Evolutionary conservation across 2,113 vertebrate genomes (phyloP).

Genomic region (Cyphomyrus discorhynchus): DNA sequence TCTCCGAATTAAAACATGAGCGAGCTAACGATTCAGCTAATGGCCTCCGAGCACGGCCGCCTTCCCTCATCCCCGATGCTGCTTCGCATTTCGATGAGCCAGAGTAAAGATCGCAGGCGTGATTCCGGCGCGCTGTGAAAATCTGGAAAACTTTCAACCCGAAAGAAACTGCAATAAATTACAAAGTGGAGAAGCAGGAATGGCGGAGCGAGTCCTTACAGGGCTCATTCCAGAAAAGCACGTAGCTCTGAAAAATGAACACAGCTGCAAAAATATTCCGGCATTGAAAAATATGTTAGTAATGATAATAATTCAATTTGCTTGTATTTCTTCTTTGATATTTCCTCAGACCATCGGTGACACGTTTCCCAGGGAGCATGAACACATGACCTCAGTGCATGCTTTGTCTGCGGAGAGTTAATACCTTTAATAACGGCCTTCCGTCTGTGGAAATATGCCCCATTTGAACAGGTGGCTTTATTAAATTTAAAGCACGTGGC

Average conservation of each 20-base stretch:
- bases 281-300: background rate
- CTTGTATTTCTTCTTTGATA: conserved; percentile 1
- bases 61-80: conserved; percentile 36
- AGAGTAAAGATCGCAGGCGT: conserved; percentile 25
- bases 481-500: background rate
- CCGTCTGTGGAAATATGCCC: background rate
- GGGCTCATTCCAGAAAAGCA: background rate
- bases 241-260: conserved; percentile 8
- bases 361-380: background rate
- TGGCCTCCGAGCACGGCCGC: conserved; percentile 64
- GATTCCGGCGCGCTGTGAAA: background rate
- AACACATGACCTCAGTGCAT: background rate
- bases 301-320: conserved; percentile 14
- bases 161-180: background rate
- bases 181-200: background rate
- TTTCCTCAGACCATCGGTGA: background rate
- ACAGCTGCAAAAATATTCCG: conserved; percentile 10
- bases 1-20: conserved; percentile 68
- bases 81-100: conserved; percentile 61
- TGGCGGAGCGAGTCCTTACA: background rate
- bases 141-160: background rate
- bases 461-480: conserved; percentile 14
- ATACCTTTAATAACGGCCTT: background rate
- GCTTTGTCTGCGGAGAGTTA: background rate
- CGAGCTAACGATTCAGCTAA: conserved; percentile 68